Percentiles rank a stretch among this genome's conserved stretches.
These are phyloP conservation scores for Ophion slaviceki DNA, from an alignment of 2,888 invertebrate genomes.

Conservation along the genomic window DNA sequence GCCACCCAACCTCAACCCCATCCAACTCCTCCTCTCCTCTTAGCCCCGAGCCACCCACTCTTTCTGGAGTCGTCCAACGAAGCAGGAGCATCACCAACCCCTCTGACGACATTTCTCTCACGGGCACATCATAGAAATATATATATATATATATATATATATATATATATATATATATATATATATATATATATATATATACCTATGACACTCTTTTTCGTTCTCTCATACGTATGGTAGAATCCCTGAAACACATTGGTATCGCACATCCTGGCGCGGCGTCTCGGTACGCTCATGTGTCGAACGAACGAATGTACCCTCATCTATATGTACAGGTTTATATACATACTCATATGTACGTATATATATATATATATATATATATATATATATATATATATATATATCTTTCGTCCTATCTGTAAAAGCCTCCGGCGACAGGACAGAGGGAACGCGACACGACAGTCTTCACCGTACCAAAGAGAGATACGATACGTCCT, in stretches of 20 bases:
- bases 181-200: background rate
- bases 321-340: background rate
- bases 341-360: background rate
- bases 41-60: no score
- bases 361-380: background rate
- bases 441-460: conserved; percentile 46
- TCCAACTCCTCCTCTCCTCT: no score
- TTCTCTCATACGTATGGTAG: conserved; percentile 15
- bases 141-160: background rate
- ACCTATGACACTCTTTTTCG: conserved; percentile 3
- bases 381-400: conserved; percentile 12
- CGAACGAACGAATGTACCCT: conserved; percentile 33
- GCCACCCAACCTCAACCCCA: conserved; percentile 10
- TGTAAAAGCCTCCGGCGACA: conserved; percentile 55
- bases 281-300: conserved; percentile 28
- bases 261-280: conserved; percentile 13
- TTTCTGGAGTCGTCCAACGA: conserved; percentile 13
- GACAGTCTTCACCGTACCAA: conserved; percentile 41
- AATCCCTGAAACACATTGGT: conserved; percentile 39
- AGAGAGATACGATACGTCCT: conserved; percentile 41
- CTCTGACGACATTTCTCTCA: conserved; percentile 36
- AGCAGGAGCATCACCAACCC: conserved; percentile 34
- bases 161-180: background rate
- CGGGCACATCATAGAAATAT: background rate
- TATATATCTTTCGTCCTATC: conserved; percentile 17